Conservation (phyloP, 2,888 invertebrate species). For the Sinhomidia bicolor region DNA sequence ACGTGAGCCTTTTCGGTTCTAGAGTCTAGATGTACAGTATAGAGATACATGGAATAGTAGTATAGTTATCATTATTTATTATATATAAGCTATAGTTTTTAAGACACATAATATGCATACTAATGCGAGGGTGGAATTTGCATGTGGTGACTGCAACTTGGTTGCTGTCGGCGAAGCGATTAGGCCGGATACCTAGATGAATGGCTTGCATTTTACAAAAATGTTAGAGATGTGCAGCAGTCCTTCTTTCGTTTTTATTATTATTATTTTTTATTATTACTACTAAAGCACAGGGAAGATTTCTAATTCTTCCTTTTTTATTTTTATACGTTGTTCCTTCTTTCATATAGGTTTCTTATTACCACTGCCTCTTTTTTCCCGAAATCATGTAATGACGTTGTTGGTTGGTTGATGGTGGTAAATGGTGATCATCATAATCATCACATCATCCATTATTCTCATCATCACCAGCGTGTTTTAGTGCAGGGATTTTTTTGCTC, state of each 20-base stretch:
- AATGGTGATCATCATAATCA: constrained; percentile 40
- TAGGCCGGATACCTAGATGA: constrained; percentile 20
- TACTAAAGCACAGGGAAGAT: constrained; percentile 12
- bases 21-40: too few relatives aligned
- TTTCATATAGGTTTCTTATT: neutral
- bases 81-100: too few relatives aligned
- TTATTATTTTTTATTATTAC: too few relatives aligned
- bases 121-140: constrained; percentile 58
- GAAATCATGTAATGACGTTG: neutral
- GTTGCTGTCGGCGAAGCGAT: constrained; percentile 53
- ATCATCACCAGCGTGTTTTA: neutral
- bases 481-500: neutral
- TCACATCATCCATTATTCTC: constrained; percentile 17
- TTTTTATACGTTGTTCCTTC: neutral
- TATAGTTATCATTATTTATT: too few relatives aligned
- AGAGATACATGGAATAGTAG: too few relatives aligned
- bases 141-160: constrained; percentile 46
- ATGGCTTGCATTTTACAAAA: neutral
- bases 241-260: neutral
- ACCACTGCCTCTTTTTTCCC: neutral
- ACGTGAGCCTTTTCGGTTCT: too few relatives aligned
- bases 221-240: neutral
- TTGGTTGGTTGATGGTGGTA: constrained; percentile 21
- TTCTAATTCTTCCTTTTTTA: constrained; percentile 20
- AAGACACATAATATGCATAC: too few relatives aligned